Conservation (phyloP, 2,113 vertebrate species). For the Chloroceryle aenea region DNA sequence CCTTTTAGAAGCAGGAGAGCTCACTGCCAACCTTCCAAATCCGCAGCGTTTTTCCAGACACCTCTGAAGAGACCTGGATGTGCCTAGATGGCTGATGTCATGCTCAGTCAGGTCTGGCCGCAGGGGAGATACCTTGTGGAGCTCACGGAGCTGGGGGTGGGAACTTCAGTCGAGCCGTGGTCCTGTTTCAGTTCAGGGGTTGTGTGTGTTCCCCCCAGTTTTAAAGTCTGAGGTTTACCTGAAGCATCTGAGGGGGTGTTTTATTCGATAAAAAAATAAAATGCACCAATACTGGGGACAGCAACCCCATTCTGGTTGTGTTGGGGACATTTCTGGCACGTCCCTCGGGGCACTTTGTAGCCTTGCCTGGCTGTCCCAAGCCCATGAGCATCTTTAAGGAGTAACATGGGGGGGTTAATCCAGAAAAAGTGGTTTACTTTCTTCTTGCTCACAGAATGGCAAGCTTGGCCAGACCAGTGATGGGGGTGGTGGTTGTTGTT, state of each 20-base stretch:
- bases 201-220: neutral
- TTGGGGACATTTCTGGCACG: neutral
- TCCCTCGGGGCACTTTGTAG: neutral
- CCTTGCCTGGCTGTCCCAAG: neutral
- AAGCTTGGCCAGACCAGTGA: neutral
- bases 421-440: neutral
- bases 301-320: accelerated
- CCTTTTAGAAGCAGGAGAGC: neutral
- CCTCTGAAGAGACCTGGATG: neutral
- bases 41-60: accelerated
- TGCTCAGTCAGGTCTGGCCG: neutral
- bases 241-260: neutral
- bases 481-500: neutral
- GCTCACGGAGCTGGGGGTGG: neutral
- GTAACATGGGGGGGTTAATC: neutral
- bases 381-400: accelerated
- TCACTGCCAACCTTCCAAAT: neutral
- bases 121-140: neutral
- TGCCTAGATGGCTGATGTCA: accelerated
- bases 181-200: neutral
- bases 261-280: neutral
- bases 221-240: neutral
- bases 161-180: neutral
- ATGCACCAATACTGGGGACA: neutral
- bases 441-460: neutral